phyloP scores from a whole-genome alignment of 2,888 invertebrate genomes.

The Drosophila incognita region DNA sequence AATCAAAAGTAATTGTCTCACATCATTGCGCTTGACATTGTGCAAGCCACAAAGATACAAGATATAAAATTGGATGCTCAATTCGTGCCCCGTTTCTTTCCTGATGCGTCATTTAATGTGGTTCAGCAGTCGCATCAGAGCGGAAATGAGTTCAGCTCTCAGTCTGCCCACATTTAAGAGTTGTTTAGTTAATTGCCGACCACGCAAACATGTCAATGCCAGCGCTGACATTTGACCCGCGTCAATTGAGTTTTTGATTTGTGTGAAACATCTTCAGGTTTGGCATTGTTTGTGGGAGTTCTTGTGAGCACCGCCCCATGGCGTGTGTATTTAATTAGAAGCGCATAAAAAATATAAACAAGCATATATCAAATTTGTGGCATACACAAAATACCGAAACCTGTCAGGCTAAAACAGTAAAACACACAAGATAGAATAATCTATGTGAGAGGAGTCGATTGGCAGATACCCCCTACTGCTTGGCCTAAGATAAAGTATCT shows the following conservation, averaged over 20 bases:
- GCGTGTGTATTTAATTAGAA: constrained; percentile 51
- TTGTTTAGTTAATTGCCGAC: constrained; percentile 58
- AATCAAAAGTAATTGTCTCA: constrained; percentile 74
- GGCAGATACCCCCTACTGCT: constrained; percentile 5
- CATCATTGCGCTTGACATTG: constrained; percentile 79
- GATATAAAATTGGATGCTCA: constrained; percentile 13
- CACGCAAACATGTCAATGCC: constrained; percentile 54
- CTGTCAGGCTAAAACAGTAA: constrained; percentile 17
- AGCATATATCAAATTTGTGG: constrained; percentile 44
- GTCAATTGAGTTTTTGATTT: constrained; percentile 53
- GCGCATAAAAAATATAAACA: constrained; percentile 38
- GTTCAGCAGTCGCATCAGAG: constrained; percentile 26
- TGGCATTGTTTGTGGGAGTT: constrained; percentile 9
- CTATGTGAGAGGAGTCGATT: background rate
- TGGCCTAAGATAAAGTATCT: background rate
- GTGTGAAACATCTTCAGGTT: background rate
- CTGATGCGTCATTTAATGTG: constrained; percentile 27
- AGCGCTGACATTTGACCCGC: constrained; percentile 55
- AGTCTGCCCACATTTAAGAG: constrained; percentile 39
- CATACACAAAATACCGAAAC: constrained; percentile 41
- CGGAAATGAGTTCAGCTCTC: constrained; percentile 67
- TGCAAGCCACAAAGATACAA: constrained; percentile 26
- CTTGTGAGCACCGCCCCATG: constrained; percentile 18
- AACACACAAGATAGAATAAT: background rate
- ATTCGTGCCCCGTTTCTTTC: constrained; percentile 1